Base-by-base conservation (phyloP, 2,113 vertebrate species). In the Hippopotamus amphibius region DNA sequence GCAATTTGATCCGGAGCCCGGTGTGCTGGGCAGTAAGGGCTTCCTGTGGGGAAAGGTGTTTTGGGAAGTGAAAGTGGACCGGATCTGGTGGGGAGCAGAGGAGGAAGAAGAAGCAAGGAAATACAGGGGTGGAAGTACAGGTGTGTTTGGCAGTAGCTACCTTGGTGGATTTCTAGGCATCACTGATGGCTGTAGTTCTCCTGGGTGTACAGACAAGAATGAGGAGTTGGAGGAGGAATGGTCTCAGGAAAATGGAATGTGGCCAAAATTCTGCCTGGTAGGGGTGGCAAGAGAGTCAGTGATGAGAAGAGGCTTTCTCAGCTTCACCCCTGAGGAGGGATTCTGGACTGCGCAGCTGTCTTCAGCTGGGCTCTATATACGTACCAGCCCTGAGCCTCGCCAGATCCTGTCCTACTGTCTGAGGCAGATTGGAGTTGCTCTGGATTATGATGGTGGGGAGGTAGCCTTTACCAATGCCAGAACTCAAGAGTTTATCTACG, bases 1-100 rank as follows among this genome's bases (percentile, higher is more conserved):
- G 87, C 92, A 96, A 8, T 99, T 99, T n/a, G 97, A 99, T 82
- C 98, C 97, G 0, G 98, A 98, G 63, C 96, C 97, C 30, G 98
- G 98, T 12, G 96, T 99, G n/a, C 97, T 99, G 96, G 98, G 97
- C 92, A 98, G 98, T 76, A 98, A 99, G 50, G 97, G 97, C 96
- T 98, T 99, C 48, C 63, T 59, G 72, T 65, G 96, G 4, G 99
- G 98, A 55, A 98, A 98, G 83, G 97, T 93, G 94, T 98, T 98
- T 97, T 99, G 98, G 99, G 98, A 99, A 82, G 98, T 99, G 94
- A 98, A 98, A 57, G 98, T 99, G 14, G 98, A 98, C 28, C 97
- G 80, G 15, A 26, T 68, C 6, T 83, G 92, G 6, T 97, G 94
- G 86, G 48, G 59, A 16, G 19, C 83, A 80, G 89, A 43, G 84